phyloP scores from a whole-genome alignment of 2,888 invertebrate genomes.

The Lycia hirtaria region DNA sequence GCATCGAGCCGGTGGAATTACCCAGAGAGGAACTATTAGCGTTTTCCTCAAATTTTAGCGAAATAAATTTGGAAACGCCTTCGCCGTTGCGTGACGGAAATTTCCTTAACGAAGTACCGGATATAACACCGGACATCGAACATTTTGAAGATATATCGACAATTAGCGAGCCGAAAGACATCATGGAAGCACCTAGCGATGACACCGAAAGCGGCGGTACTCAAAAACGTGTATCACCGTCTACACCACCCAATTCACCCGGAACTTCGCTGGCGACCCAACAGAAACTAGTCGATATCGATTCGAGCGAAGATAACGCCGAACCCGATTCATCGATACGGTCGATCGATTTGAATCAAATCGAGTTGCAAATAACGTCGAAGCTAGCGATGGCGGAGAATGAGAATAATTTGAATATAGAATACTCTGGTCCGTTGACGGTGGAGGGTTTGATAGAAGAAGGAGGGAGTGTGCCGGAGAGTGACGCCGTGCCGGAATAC shows the following conservation, averaged over 20 bases:
- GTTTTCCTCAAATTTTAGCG: conserved; percentile 84
- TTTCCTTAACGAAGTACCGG: conserved; percentile 79
- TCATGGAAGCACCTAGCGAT: conserved; percentile 47
- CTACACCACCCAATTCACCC: conserved; percentile 78
- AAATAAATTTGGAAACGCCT: conserved; percentile 78
- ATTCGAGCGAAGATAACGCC: conserved; percentile 53
- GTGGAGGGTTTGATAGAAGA: conserved; percentile 68
- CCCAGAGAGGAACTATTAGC: conserved; percentile 80
- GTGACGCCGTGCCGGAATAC: conserved; percentile 63
- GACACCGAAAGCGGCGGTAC: conserved; percentile 62
- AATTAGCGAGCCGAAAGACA: conserved; percentile 58
- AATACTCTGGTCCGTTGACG: conserved; percentile 75
- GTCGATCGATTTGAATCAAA: conserved; percentile 72
- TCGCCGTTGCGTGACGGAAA: conserved; percentile 77
- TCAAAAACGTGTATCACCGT: conserved; percentile 70
- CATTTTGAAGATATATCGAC: conserved; percentile 66
- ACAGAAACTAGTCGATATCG: conserved; percentile 70
- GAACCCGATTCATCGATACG: conserved; percentile 49
- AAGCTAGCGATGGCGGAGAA: conserved; percentile 82
- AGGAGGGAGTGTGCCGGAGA: conserved; percentile 52
- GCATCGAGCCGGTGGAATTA: conserved; percentile 65
- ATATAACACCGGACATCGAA: conserved; percentile 66
- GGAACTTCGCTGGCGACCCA: conserved; percentile 72
- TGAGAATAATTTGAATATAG: conserved; percentile 82
- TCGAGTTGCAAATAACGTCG: conserved; percentile 76